Evolutionary conservation across 2,888 invertebrate genomes (phyloP), one percentile per base, ranked within the genome.

Genomic region (Mylabris sibirica): DNA sequence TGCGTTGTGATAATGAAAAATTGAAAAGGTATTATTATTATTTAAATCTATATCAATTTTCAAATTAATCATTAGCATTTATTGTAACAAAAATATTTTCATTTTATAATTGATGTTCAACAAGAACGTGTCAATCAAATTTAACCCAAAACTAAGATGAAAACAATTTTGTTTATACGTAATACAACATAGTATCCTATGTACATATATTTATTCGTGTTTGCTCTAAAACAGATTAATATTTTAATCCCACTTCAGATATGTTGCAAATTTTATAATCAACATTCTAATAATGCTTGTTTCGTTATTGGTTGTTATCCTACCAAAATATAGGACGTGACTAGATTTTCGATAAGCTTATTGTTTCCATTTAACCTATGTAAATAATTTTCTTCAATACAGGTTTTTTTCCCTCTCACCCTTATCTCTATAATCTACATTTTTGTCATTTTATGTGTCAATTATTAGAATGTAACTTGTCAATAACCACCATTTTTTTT

Each of bases 391-490:
- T 44, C 41, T 6, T n/a, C 41, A 17, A 30, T 30, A 44, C 17
- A 17, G 1, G 3, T 44, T 44, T 44, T 17, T 44, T n/a, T n/a
- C n/a, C n/a, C 41, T 17, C 11, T 6, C 11, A 44, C 41, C 41
- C 41, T 44, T 8, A 44, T 17, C n/a, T 41, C 4, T 3, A 8
- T 9, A 35, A 35, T 35, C 35, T 5, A 35, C 6, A 35, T n/a
- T 5, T 38, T 12, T 14, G 38, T 38, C 14, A 38, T 38, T 38
- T 12, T 38, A 12, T 2, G 6, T 44, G 41, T 44, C 41, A 44
- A 44, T 44, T 17, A 60, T 63, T 30, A 67, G 63, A 60, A 60
- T 30, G 26, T 30, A 20, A 22, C 17, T n/a, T 26, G n/a, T 12
- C 17, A n/a, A 35, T 30, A 60, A 60, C 30, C 30, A 30, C 6